Conservation (phyloP, 2,888 invertebrate genomes). For the Eilema griseolum region DNA sequence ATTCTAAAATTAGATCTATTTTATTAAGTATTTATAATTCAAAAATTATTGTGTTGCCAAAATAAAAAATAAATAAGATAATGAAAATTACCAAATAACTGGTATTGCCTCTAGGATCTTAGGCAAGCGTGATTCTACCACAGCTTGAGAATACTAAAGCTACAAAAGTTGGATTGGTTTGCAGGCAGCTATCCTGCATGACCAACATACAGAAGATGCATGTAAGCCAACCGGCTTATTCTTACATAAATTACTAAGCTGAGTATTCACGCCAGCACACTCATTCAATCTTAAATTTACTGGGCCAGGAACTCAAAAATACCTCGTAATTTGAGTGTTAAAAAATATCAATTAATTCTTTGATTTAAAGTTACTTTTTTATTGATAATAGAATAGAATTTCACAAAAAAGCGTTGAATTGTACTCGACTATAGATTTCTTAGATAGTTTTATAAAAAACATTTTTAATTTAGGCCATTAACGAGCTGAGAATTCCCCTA, state of each 20-base stretch:
- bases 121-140: too few relatives aligned
- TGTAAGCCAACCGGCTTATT: neutral
- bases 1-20: neutral
- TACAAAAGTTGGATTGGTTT: too few relatives aligned
- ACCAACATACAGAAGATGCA: neutral
- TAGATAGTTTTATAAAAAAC: too few relatives aligned
- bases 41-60: neutral
- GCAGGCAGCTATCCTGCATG: neutral
- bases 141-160: too few relatives aligned
- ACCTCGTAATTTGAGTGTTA: neutral
- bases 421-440: neutral
- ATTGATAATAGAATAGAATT: too few relatives aligned
- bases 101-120: too few relatives aligned
- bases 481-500: neutral
- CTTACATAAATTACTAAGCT: slow-evolving; percentile 14
- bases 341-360: neutral
- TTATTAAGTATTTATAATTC: neutral
- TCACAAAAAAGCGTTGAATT: neutral
- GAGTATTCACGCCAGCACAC: slow-evolving; percentile 44
- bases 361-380: neutral
- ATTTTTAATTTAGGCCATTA: too few relatives aligned
- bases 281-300: neutral
- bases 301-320: neutral
- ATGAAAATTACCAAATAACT: too few relatives aligned
- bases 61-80: neutral